Conservation (phyloP, 1,140 invertebrate species). For the Dendrolimus punctatus region DNA sequence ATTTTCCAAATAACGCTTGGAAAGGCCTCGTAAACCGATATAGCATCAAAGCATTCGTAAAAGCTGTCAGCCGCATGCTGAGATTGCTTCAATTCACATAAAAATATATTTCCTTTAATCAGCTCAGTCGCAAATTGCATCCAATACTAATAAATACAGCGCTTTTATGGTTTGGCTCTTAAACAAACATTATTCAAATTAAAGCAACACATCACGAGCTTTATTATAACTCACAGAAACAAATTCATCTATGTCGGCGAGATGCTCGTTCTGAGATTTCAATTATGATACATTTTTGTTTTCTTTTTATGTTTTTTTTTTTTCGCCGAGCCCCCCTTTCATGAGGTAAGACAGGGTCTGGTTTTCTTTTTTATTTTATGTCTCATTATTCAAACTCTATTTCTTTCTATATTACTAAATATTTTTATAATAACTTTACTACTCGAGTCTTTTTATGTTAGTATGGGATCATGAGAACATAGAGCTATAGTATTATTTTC, state of each 20-base stretch:
- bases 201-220: too few species aligned
- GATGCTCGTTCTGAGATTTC: too few species aligned
- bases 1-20: slow-evolving; percentile 1
- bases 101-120: slow-evolving; percentile 21
- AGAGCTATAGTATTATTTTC: slow-evolving; percentile 43
- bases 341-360: too few species aligned
- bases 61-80: slow-evolving; percentile 11
- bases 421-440: not conserved
- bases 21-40: slow-evolving; percentile 27
- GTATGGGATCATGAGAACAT: slow-evolving; percentile 37
- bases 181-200: slow-evolving; percentile 2
- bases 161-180: slow-evolving; percentile 6
- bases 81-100: slow-evolving; percentile 23
- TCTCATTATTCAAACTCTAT: too few species aligned
- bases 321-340: too few species aligned
- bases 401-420: not conserved
- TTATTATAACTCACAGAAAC: too few species aligned
- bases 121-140: slow-evolving; percentile 15
- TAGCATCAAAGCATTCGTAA: slow-evolving; percentile 25
- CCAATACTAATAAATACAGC: slow-evolving; percentile 18
- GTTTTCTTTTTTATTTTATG: too few species aligned
- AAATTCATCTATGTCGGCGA: too few species aligned
- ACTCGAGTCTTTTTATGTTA: slow-evolving; percentile 15
- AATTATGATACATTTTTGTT: too few species aligned
- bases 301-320: slow-evolving; percentile 16